Conservation (phyloP, 1,140 invertebrate genomes). For the Melitaea cinxia region DNA sequence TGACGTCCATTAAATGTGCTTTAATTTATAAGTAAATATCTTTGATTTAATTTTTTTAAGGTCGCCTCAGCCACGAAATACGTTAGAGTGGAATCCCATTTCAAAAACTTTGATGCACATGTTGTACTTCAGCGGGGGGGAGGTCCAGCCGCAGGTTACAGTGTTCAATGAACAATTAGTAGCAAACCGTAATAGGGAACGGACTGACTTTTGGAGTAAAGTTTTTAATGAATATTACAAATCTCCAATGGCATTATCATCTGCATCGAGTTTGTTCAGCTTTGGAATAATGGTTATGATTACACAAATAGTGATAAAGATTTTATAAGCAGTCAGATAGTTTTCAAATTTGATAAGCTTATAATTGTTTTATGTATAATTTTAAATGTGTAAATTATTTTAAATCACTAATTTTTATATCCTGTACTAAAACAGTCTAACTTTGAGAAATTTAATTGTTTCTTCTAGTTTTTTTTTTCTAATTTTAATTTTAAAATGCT, state of each 20-base stretch:
- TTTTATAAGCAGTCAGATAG: too few relatives aligned
- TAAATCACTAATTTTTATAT: too few relatives aligned
- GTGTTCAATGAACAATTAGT: constrained; percentile 36
- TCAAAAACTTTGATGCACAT: constrained; percentile 7
- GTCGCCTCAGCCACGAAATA: constrained; percentile 9
- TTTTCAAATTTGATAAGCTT: too few relatives aligned
- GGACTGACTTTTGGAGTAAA: constrained; percentile 52
- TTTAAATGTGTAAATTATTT: too few relatives aligned
- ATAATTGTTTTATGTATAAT: too few relatives aligned
- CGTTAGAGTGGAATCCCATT: constrained; percentile 1
- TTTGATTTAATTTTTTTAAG: neutral
- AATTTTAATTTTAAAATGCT: too few relatives aligned
- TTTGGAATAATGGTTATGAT: constrained; percentile 36
- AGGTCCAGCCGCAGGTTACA: constrained; percentile 27
- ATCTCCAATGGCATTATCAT: constrained; percentile 44
- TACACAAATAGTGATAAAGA: constrained; percentile 28
- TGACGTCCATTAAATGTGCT: neutral
- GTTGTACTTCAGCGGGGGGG: constrained; percentile 42
- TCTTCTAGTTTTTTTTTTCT: too few relatives aligned
- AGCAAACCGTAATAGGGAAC: constrained; percentile 43
- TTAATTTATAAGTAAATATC: too few relatives aligned
- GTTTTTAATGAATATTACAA: constrained; percentile 44
- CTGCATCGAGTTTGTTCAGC: constrained; percentile 34
- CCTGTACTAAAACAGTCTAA: too few relatives aligned
- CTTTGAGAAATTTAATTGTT: too few relatives aligned